Conservation (phyloP, 2,888 invertebrate species). For the Drosophila rellima region DNA sequence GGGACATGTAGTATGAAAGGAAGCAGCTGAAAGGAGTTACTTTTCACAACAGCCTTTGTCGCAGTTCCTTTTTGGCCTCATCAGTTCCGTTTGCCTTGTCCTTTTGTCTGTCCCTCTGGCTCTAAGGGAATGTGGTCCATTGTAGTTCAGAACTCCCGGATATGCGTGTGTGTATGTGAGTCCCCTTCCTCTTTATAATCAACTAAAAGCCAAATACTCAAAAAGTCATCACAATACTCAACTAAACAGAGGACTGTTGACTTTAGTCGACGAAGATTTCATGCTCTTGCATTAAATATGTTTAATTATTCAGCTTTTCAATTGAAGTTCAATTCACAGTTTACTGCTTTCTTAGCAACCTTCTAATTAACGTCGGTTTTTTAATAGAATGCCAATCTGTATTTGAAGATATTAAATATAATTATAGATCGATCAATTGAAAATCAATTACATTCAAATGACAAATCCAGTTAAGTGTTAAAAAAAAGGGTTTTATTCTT, state of each 20-base stretch:
- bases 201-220: slow-evolving; percentile 79
- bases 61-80: slow-evolving; percentile 59
- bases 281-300: slow-evolving; percentile 29
- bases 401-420: neutral
- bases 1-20: slow-evolving; percentile 12
- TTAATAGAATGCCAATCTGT: neutral
- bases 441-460: neutral
- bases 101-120: slow-evolving; percentile 46
- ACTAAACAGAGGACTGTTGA: slow-evolving; percentile 11
- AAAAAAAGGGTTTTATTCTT: neutral
- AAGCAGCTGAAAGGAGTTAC: slow-evolving; percentile 48
- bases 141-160: slow-evolving; percentile 44
- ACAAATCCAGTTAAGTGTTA: neutral
- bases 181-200: slow-evolving; percentile 63
- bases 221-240: slow-evolving; percentile 68
- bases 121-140: slow-evolving; percentile 37
- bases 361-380: slow-evolving; percentile 1
- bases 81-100: slow-evolving; percentile 33
- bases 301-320: slow-evolving; percentile 16
- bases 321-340: slow-evolving; percentile 14
- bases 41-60: slow-evolving; percentile 50
- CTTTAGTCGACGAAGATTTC: slow-evolving; percentile 16
- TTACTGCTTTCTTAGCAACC: neutral
- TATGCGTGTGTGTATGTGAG: slow-evolving; percentile 18
- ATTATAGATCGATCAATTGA: neutral